Evolutionary conservation across 2,797 vertebrate species (phyloP).

Genomic region (Gallinago stenura): DNA sequence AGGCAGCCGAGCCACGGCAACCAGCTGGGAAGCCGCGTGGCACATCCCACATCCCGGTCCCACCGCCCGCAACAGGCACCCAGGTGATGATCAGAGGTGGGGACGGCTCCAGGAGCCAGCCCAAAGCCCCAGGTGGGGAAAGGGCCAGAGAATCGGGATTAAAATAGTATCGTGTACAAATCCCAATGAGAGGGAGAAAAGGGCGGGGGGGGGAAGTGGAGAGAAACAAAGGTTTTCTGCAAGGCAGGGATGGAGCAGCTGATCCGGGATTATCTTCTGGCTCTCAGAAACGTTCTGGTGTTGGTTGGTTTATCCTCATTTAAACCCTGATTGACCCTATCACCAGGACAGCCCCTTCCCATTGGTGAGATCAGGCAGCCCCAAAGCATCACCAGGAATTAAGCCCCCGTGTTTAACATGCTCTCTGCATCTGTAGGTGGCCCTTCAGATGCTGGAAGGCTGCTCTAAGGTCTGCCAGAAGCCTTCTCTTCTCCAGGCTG

Average conservation of each 20-base stretch:
- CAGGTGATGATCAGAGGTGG: fast-evolving
- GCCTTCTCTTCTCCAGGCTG: not conserved
- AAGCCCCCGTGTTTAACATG: fast-evolving
- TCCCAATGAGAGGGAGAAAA: slow-evolving; percentile 17
- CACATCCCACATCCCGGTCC: not conserved
- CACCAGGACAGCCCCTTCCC: not conserved
- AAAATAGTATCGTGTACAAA: slow-evolving; percentile 46
- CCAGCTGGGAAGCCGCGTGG: fast-evolving
- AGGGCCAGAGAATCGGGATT: not conserved
- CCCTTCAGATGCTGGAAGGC: not conserved
- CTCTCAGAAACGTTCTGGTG: not conserved
- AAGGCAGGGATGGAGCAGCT: not conserved
- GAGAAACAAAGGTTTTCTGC: not conserved
- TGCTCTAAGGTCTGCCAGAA: not conserved
- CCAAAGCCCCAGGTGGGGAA: not conserved
- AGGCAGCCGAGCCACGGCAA: not conserved
- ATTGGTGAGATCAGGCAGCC: fast-evolving
- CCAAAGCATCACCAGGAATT: fast-evolving
- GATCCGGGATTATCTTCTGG: slow-evolving; percentile 23
- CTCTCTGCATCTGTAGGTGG: not conserved
- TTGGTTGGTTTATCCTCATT: not conserved
- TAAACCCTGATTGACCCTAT: not conserved
- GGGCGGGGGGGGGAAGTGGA: not conserved
- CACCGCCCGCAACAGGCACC: fast-evolving
- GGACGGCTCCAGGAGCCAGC: not conserved